Evolutionary conservation across 2,888 invertebrate genomes (phyloP).

Genomic region (Dromius quadrimaculatus): DNA sequence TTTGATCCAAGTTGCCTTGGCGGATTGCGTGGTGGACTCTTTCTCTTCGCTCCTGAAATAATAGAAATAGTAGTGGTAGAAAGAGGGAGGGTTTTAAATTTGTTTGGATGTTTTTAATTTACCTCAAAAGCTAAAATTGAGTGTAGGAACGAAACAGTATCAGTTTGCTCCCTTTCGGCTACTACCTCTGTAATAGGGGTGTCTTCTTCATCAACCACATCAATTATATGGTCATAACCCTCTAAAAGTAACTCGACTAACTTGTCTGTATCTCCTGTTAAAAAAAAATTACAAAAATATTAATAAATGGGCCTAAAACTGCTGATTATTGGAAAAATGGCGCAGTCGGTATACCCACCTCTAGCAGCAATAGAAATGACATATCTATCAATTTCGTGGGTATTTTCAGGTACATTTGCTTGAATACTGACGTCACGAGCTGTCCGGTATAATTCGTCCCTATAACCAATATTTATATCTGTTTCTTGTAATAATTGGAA

Average conservation of each 20-base stretch:
- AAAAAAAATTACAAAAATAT: too few relatives aligned
- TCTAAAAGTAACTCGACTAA: slow-evolving; percentile 79
- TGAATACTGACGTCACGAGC: slow-evolving; percentile 88
- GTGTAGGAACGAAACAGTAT: slow-evolving; percentile 78
- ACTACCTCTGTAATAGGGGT: slow-evolving; percentile 78
- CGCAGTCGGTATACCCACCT: too few relatives aligned
- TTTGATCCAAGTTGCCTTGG: slow-evolving; percentile 72
- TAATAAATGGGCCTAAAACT: too few relatives aligned
- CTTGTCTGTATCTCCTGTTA: slow-evolving; percentile 73
- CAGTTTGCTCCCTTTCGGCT: slow-evolving; percentile 74
- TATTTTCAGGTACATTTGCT: slow-evolving; percentile 82
- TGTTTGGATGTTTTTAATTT: too few relatives aligned
- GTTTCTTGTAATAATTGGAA: slow-evolving; percentile 85
- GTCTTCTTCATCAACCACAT: slow-evolving; percentile 80
- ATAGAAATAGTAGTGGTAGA: too few relatives aligned
- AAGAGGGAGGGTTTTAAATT: too few relatives aligned
- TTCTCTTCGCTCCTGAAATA: slow-evolving; percentile 82
- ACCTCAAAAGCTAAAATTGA: slow-evolving; percentile 84
- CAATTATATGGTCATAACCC: slow-evolving; percentile 90
- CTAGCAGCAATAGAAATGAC: slow-evolving; percentile 82
- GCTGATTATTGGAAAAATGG: too few relatives aligned
- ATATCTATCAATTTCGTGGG: slow-evolving; percentile 84
- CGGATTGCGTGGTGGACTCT: slow-evolving; percentile 81
- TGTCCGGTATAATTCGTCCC: slow-evolving; percentile 89
- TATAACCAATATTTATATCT: slow-evolving; percentile 82